Evolutionary conservation across 1,140 invertebrate genomes (phyloP).

Genomic region (Drosophila gunungcola): DNA sequence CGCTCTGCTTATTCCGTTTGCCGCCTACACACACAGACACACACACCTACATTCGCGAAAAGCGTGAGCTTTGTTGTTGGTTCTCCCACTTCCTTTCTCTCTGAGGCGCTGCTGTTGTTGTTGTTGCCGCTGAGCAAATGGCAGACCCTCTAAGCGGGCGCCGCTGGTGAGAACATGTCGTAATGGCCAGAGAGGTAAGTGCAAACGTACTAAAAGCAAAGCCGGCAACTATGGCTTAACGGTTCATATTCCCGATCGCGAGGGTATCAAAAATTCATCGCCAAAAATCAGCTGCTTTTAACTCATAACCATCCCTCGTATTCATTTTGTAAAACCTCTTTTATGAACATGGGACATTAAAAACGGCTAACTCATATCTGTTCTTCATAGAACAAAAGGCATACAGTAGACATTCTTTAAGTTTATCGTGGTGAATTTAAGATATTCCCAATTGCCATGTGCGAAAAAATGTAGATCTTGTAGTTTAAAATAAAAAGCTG

Average conservation of each 20-base stretch:
- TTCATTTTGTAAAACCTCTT: not conserved
- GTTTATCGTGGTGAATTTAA: too few species aligned
- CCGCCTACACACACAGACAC: slow-evolving; percentile 56
- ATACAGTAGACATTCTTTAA: too few species aligned
- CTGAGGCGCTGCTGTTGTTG: slow-evolving; percentile 32
- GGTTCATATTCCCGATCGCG: slow-evolving; percentile 38
- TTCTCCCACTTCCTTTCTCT: slow-evolving; percentile 17
- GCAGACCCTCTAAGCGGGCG: slow-evolving; percentile 79
- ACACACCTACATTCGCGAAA: slow-evolving; percentile 57
- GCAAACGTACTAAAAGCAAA: slow-evolving; percentile 37
- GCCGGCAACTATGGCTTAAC: slow-evolving; percentile 51
- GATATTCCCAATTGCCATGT: too few species aligned
- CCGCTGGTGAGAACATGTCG: slow-evolving; percentile 86
- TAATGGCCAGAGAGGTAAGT: slow-evolving; percentile 88
- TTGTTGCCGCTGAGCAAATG: slow-evolving; percentile 72
- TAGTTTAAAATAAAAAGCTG: too few species aligned
- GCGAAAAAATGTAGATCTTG: too few species aligned
- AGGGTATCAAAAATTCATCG: slow-evolving; percentile 7
- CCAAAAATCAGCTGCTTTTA: slow-evolving; percentile 31
- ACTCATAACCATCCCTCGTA: slow-evolving; percentile 12
- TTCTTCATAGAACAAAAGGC: too few species aligned
- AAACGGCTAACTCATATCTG: not conserved
- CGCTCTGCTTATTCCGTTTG: slow-evolving; percentile 44
- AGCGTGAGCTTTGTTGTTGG: slow-evolving; percentile 72
- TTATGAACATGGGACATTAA: not conserved